A percentile compares a stretch with the other conserved stretches of the same genome.
phyloP scores from a whole-genome alignment of 1,140 invertebrate species.

The Argopecten irradians region DNA sequence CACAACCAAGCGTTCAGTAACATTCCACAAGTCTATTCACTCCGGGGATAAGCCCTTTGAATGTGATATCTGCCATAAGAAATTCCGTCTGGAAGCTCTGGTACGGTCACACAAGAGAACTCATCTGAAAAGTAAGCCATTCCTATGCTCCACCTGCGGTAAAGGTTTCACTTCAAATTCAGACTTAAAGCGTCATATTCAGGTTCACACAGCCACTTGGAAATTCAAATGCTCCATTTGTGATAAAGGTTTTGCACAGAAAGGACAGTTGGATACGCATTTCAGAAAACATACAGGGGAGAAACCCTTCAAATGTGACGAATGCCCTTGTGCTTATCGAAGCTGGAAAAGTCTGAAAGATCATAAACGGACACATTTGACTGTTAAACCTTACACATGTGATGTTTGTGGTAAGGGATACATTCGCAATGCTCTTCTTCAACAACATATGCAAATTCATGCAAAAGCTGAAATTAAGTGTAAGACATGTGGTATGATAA shows the following conservation, averaged over 20 bases:
- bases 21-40: background rate
- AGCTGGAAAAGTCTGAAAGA: conserved; percentile 16
- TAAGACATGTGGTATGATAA: background rate
- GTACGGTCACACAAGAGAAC: background rate
- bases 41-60: background rate
- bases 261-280: conserved; percentile 38
- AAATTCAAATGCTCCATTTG: conserved; percentile 47
- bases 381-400: background rate
- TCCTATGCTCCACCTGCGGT: background rate
- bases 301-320: conserved; percentile 83
- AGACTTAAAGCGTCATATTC: background rate
- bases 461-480: background rate
- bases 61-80: conserved; percentile 14
- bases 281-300: conserved; percentile 43
- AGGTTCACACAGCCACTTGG: conserved; percentile 28
- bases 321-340: conserved; percentile 80
- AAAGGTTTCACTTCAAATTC: background rate
- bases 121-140: conserved; percentile 6
- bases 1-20: background rate
- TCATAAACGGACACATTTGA: background rate
- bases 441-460: conserved; percentile 13
- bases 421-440: background rate
- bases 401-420: conserved; percentile 2
- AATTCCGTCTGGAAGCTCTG: background rate
- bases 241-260: conserved; percentile 43